phyloP scores from a whole-genome alignment of 2,888 invertebrate genomes.

The Chrysina gloriosa region DNA sequence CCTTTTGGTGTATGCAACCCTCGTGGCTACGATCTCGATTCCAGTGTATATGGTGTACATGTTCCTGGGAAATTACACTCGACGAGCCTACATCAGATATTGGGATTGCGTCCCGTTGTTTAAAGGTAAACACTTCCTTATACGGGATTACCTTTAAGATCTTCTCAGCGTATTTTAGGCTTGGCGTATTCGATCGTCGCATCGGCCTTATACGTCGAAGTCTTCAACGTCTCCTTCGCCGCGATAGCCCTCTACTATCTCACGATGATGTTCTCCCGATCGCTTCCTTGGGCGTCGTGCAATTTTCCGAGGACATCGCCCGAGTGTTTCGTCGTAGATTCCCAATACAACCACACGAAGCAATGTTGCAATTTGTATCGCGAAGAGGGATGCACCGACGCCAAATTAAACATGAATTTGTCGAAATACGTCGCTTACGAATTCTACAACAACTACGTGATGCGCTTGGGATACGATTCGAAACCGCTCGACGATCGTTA shows the following conservation, averaged over 20 bases:
- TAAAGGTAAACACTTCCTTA: slow-evolving; percentile 37
- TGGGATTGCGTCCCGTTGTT: slow-evolving; percentile 40
- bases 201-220: slow-evolving; percentile 7
- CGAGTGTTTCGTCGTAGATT: slow-evolving; percentile 1
- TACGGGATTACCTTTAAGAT: not conserved
- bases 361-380: slow-evolving; percentile 1
- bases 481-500: not conserved
- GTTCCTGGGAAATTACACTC: slow-evolving; percentile 36
- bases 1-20: slow-evolving; percentile 7
- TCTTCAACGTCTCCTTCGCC: slow-evolving; percentile 19
- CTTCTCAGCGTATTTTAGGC: slow-evolving; percentile 35
- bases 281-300: slow-evolving; percentile 31
- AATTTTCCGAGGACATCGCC: slow-evolving; percentile 5
- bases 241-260: slow-evolving; percentile 30
- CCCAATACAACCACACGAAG: not conserved
- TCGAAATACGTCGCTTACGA: slow-evolving; percentile 35
- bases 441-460: slow-evolving; percentile 29
- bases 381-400: not conserved
- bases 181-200: slow-evolving; percentile 37
- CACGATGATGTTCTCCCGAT: not conserved
- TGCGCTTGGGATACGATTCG: slow-evolving; percentile 11
- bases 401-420: not conserved
- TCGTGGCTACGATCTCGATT: slow-evolving; percentile 17
- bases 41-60: slow-evolving; percentile 40
- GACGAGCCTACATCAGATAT: slow-evolving; percentile 36